These are phyloP conservation scores for Glaucomys volans DNA, from an alignment of 2,113 vertebrate genomes.

Conservation along the genomic window DNA sequence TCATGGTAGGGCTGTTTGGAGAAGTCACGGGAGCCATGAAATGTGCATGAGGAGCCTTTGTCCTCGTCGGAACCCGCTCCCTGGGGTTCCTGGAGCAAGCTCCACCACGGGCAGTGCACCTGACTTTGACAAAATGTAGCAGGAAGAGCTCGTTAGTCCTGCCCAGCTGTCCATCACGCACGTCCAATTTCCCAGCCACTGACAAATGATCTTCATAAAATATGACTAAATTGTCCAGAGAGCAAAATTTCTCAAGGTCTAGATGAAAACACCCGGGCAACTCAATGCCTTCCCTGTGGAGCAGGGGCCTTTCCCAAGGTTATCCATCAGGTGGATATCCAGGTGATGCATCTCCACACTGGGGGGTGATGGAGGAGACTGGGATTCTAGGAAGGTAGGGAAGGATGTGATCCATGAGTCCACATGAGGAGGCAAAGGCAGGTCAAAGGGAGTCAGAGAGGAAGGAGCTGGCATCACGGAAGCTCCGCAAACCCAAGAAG, in stretches of 20 bases:
- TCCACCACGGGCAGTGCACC: constrained; percentile 39
- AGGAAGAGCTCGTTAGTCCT: constrained; percentile 79
- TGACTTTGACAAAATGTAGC: constrained; percentile 81
- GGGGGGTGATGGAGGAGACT: neutral
- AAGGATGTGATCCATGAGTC: neutral
- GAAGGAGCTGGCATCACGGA: fast-evolving
- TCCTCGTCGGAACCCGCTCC: constrained; percentile 66
- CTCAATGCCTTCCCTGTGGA: neutral
- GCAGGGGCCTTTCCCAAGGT: constrained; percentile 19
- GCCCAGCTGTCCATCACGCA: constrained; percentile 71
- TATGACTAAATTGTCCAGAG: constrained; percentile 78
- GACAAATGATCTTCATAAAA: constrained; percentile 83
- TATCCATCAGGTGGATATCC: neutral
- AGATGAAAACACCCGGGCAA: neutral
- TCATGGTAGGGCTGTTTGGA: constrained; percentile 3
- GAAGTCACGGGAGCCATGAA: constrained; percentile 54
- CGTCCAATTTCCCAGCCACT: constrained; percentile 80
- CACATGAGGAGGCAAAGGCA: fast-evolving
- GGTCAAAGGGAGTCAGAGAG: neutral
- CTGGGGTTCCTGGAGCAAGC: constrained; percentile 1
- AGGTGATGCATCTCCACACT: neutral
- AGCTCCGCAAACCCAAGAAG: neutral
- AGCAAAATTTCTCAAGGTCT: constrained; percentile 73
- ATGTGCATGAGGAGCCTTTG: constrained; percentile 52
- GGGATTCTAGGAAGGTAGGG: neutral